Conservation (phyloP, 2,113 vertebrate genomes). For the Melospiza georgiana region DNA sequence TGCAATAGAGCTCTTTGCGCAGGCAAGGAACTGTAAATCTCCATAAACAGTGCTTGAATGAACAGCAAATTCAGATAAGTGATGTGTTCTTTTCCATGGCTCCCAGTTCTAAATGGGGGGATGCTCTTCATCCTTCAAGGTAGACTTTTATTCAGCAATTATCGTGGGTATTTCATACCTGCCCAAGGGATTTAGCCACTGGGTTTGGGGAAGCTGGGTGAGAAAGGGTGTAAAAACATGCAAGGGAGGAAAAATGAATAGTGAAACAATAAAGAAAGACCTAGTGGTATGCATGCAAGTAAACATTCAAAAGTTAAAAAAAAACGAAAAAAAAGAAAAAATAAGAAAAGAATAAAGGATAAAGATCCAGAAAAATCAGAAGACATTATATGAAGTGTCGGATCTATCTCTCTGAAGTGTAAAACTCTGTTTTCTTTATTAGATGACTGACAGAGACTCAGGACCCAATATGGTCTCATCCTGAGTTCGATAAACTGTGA, state of each 20-base stretch:
- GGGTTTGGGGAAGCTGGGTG: neutral
- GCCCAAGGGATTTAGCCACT: neutral
- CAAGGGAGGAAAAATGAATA: neutral
- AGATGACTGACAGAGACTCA: neutral
- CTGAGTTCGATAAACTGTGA: neutral
- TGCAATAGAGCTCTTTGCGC: slow-evolving; percentile 40
- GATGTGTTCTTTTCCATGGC: slow-evolving; percentile 50
- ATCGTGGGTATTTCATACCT: neutral
- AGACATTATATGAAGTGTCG: neutral
- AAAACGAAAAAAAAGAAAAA: neutral
- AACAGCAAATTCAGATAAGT: slow-evolving; percentile 65
- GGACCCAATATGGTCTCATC: neutral
- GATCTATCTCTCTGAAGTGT: neutral
- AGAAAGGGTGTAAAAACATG: neutral
- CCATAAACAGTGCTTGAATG: slow-evolving; percentile 64
- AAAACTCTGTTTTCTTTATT: neutral
- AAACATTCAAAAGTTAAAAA: neutral
- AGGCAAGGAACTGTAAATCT: slow-evolving; percentile 53
- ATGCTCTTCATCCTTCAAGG: slow-evolving; percentile 34
- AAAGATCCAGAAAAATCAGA: neutral
- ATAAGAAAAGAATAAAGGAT: neutral
- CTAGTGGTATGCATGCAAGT: neutral
- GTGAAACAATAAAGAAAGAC: neutral
- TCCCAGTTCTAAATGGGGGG: slow-evolving; percentile 28
- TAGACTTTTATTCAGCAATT: slow-evolving; percentile 14